Conservation (phyloP, 2,797 vertebrate species). For the Leptoclinus maculatus region DNA sequence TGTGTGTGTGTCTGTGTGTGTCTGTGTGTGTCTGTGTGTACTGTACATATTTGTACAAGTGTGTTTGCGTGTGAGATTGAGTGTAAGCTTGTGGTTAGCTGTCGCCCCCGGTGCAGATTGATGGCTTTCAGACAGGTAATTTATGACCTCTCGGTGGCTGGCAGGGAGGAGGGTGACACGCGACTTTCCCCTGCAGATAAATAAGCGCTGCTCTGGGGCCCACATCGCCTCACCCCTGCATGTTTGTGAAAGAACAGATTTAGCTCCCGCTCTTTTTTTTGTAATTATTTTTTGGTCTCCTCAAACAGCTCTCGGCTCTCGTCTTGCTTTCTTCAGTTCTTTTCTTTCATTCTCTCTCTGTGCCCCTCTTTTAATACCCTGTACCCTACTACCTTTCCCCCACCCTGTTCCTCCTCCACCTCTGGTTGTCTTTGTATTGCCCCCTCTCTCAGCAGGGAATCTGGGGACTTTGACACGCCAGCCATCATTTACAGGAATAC, state of each 20-base stretch:
- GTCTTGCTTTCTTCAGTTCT: constrained; percentile 12
- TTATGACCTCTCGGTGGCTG: constrained; percentile 80
- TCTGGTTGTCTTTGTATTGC: constrained; percentile 57
- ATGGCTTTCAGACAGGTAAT: constrained; percentile 82
- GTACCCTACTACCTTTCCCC: background rate
- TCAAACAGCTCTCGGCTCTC: constrained; percentile 44
- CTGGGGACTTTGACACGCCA: constrained; percentile 68
- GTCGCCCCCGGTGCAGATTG: constrained; percentile 73
- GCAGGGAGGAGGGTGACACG: constrained; percentile 72
- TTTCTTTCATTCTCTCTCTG: constrained; percentile 13
- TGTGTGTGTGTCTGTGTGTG: constrained; percentile 50
- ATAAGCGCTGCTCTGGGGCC: constrained; percentile 70
- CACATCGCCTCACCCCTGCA: constrained; percentile 56
- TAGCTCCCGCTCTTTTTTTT: constrained; percentile 39
- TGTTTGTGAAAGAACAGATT: constrained; percentile 67
- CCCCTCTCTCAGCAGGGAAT: constrained; percentile 51
- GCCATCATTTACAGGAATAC: constrained; percentile 79
- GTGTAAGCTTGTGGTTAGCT: constrained; percentile 62
- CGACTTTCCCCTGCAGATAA: constrained; percentile 77
- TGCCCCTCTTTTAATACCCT: constrained; percentile 20
- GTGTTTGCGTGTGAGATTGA: constrained; percentile 55
- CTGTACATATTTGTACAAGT: constrained; percentile 57
- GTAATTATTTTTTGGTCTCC: constrained; percentile 11
- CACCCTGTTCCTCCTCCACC: constrained; percentile 22
- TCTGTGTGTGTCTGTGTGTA: constrained; percentile 49